Conservation (phyloP, 2,113 vertebrate species). For the Odobenus rosmarus region DNA sequence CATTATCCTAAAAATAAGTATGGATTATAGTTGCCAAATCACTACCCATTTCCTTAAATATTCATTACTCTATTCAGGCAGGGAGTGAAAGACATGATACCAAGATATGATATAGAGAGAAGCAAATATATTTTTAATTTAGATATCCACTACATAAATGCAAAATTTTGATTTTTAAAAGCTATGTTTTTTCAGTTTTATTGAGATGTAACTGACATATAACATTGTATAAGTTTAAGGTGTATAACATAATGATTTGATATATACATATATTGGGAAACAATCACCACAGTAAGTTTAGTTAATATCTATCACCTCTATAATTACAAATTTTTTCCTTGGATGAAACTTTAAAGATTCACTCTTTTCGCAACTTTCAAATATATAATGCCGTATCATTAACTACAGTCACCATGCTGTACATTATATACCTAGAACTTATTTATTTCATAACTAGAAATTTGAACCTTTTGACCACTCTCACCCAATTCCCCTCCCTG, state of each 20-base stretch:
- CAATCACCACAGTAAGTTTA: background rate
- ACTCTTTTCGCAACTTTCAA: background rate
- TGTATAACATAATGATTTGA: background rate
- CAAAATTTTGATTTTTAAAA: background rate
- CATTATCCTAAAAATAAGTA: background rate
- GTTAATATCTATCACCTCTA: background rate
- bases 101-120: background rate
- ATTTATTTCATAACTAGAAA: background rate
- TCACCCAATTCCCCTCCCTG: background rate
- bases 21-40: background rate
- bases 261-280: background rate
- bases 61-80: background rate
- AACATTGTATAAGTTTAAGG: background rate
- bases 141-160: background rate
- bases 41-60: background rate
- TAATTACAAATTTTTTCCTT: background rate
- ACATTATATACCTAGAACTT: background rate
- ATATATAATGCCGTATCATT: background rate
- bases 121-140: constrained; percentile 1
- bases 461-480: background rate
- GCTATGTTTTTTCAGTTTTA: background rate
- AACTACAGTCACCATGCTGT: background rate
- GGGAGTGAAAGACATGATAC: background rate
- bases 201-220: background rate
- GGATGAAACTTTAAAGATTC: background rate